phyloP scores from a whole-genome alignment of 2,113 vertebrate genomes.

The Amphiprion percula region DNA sequence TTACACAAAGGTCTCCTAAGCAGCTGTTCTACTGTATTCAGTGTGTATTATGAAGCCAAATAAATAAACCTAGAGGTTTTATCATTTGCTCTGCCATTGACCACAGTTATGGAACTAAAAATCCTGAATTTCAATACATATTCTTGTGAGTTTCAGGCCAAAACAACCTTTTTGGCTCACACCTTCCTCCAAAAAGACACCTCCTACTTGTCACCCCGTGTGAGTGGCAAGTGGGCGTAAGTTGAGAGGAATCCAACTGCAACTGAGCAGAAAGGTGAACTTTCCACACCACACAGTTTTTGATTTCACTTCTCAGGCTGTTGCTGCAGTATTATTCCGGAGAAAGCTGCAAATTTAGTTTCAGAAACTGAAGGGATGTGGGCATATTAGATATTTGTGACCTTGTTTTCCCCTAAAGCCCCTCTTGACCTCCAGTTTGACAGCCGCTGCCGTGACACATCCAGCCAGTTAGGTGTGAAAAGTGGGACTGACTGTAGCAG shows the following conservation, averaged over 20 bases:
- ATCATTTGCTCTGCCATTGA: not conserved
- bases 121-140: not conserved
- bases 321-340: not conserved
- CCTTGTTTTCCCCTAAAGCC: not conserved
- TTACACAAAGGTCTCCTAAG: too few species aligned
- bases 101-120: not conserved
- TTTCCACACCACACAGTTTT: slow-evolving; percentile 13
- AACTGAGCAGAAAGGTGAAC: slow-evolving; percentile 32
- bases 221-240: slow-evolving; percentile 26
- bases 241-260: slow-evolving; percentile 41
- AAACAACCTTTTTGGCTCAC: slow-evolving; percentile 27
- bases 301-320: slow-evolving; percentile 15
- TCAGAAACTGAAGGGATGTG: too few species aligned
- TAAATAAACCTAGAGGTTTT: not conserved
- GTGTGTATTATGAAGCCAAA: too few species aligned
- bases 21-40: too few species aligned
- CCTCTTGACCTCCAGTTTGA: slow-evolving; percentile 11
- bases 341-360: not conserved
- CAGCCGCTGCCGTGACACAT: not conserved
- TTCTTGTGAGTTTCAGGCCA: not conserved
- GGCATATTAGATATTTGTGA: not conserved
- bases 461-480: slow-evolving; percentile 37
- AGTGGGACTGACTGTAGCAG: slow-evolving; percentile 12
- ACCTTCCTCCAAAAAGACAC: slow-evolving; percentile 2
- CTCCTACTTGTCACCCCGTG: slow-evolving; percentile 26